phyloP scores from a whole-genome alignment of 1,140 invertebrate genomes.

The Hycleus phaleratus region DNA sequence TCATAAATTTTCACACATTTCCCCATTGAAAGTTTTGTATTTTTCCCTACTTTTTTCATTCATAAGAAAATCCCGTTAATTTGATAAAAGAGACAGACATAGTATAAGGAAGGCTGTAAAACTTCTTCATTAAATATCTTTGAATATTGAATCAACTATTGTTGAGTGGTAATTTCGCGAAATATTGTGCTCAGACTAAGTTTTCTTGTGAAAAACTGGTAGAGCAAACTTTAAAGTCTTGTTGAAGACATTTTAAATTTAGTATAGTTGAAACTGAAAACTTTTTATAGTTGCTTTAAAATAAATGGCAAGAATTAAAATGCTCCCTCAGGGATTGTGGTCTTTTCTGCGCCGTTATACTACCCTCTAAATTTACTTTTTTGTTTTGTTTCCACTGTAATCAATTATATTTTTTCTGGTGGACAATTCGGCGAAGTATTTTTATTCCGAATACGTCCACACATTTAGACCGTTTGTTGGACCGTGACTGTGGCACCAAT shows the following conservation, averaged over 20 bases:
- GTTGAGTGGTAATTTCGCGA: too few species aligned
- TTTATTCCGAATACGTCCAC: not conserved
- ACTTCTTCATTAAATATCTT: too few species aligned
- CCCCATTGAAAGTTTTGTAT: not conserved
- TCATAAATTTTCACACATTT: slow-evolving; percentile 9
- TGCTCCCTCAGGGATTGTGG: not conserved
- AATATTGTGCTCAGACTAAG: too few species aligned
- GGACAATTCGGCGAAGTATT: not conserved
- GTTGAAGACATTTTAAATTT: not conserved
- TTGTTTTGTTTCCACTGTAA: not conserved
- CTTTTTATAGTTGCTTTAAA: not conserved
- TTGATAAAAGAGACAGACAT: too few species aligned
- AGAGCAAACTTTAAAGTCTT: not conserved
- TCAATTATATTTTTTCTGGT: not conserved
- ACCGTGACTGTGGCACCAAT: slow-evolving; percentile 12
- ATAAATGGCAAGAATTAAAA: not conserved
- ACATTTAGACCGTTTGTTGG: not conserved
- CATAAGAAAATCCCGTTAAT: too few species aligned
- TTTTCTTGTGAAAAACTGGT: not conserved
- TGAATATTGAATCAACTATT: too few species aligned
- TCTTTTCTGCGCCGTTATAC: not conserved
- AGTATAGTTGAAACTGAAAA: not conserved
- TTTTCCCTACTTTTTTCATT: not conserved
- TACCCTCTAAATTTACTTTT: not conserved
- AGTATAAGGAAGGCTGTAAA: too few species aligned